Conservation (phyloP, 2,888 invertebrate species). For the Parnassius orleans region DNA sequence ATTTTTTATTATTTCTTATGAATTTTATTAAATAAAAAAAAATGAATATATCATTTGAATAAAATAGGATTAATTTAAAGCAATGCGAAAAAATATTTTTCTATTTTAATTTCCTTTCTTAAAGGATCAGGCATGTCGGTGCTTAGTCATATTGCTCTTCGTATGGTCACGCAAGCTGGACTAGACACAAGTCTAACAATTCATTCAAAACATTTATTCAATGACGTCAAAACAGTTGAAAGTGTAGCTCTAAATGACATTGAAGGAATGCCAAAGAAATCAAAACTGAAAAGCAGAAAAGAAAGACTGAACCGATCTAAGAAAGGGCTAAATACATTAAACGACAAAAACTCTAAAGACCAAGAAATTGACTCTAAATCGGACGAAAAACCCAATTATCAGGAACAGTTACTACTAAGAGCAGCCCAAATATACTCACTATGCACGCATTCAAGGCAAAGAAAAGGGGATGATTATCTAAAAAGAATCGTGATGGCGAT, state of each 20-base stretch:
- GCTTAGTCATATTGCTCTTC: conserved; percentile 86
- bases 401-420: conserved; percentile 60
- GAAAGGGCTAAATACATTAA: conserved; percentile 54
- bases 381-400: conserved; percentile 53
- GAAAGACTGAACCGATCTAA: conserved; percentile 66
- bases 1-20: not conserved
- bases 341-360: conserved; percentile 49
- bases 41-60: too few relatives aligned
- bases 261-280: conserved; percentile 63
- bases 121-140: conserved; percentile 89
- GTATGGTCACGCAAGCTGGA: conserved; percentile 87
- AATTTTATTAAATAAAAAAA: not conserved
- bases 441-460: conserved; percentile 83
- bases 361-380: conserved; percentile 47
- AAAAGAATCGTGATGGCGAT: conserved; percentile 89
- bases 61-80: too few relatives aligned
- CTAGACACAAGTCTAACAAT: conserved; percentile 71
- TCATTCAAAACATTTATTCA: conserved; percentile 63
- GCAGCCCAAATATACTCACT: conserved; percentile 81
- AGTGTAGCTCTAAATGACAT: conserved; percentile 60
- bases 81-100: too few relatives aligned
- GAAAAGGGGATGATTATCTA: conserved; percentile 85
- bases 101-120: conserved; percentile 12
- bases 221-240: conserved; percentile 53
- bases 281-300: conserved; percentile 66